Base-by-base conservation (phyloP, 2,113 vertebrate genomes). In the Corvus hawaiiensis region DNA sequence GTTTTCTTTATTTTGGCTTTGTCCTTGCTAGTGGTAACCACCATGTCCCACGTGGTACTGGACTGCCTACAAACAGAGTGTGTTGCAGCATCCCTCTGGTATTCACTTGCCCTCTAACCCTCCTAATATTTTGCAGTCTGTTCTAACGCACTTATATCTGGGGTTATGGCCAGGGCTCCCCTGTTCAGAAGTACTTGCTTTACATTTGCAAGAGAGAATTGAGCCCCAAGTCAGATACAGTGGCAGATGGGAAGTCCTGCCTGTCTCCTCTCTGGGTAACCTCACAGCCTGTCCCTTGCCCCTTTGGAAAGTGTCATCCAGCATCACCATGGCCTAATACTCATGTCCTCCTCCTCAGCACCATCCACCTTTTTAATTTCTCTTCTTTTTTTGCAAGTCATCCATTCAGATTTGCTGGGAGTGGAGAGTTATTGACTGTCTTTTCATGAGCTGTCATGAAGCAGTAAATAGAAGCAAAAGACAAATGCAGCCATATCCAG, bases 381-480 rank as follows among this genome's bases (percentile, higher is more conserved):
- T 61, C 63, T 77, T 85, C 51, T 73, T 71, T 89, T 74, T 79
- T 64, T 87, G 23, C 67, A 43, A 61, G 46, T 89, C 77, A 39
- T 76, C 49, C 23, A 27, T 94, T 93, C 80, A 37, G 52, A 89
- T 88, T 91, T 33, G 13, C 41, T 64, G 28, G 51, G 89, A 94
- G 69, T 81, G 55, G 44, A 62, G 52, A 90, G 28, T 61, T 95
- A 93, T 87, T 87, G 66, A 89, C 52, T 90, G 30, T 64, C 72
- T 94, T 84, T 46, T 75, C 66, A 49, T 55, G 35, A 85, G 67
- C 73, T 80, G 80, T 92, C 37, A 78, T 46, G 76, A 79, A 93
- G 27, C 43, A 89, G 71, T 96, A 94, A 96, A 94, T 54, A 83
- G 83, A 93, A 68, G 55, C 58, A 77, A 76, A 95, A 96, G 75